phyloP scores from a whole-genome alignment of 2,888 invertebrate species.

The Pyrrhosoma nymphula region DNA sequence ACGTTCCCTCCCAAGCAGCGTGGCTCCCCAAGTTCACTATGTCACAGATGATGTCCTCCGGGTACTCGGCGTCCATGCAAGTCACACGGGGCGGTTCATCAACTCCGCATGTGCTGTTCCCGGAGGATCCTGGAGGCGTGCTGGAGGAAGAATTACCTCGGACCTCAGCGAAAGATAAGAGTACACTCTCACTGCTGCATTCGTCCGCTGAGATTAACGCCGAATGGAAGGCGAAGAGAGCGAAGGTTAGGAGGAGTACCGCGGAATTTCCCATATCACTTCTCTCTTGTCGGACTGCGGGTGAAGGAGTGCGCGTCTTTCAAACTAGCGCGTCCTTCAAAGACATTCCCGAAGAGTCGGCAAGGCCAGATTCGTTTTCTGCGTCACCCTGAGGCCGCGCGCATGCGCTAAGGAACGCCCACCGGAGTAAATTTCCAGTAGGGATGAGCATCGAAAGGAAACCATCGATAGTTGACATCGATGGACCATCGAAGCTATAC shows the following conservation, averaged over 20 bases:
- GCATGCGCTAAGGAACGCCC: too few relatives aligned
- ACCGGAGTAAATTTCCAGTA: too few relatives aligned
- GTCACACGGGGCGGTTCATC: background rate
- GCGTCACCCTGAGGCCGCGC: too few relatives aligned
- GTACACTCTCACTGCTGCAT: background rate
- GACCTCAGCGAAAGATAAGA: background rate
- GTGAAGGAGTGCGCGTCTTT: too few relatives aligned
- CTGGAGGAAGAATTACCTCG: background rate
- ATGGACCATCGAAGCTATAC: too few relatives aligned
- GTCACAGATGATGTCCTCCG: background rate
- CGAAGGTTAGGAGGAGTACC: background rate
- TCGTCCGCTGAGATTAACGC: too few relatives aligned
- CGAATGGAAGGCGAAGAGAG: background rate
- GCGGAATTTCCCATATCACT: background rate
- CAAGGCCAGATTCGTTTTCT: too few relatives aligned
- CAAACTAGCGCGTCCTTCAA: too few relatives aligned
- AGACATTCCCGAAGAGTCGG: too few relatives aligned
- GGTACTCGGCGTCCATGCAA: background rate
- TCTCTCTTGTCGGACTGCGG: too few relatives aligned
- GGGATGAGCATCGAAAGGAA: too few relatives aligned
- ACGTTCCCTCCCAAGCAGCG: background rate
- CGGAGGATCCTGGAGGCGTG: background rate
- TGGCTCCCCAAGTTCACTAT: background rate
- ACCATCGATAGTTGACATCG: too few relatives aligned
- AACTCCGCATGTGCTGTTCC: background rate